Percentiles rank a stretch among this genome's conserved stretches.
These are phyloP conservation scores for Dugesia japonica DNA, from an alignment of 2,888 invertebrate species.

Conservation along the genomic window DNA sequence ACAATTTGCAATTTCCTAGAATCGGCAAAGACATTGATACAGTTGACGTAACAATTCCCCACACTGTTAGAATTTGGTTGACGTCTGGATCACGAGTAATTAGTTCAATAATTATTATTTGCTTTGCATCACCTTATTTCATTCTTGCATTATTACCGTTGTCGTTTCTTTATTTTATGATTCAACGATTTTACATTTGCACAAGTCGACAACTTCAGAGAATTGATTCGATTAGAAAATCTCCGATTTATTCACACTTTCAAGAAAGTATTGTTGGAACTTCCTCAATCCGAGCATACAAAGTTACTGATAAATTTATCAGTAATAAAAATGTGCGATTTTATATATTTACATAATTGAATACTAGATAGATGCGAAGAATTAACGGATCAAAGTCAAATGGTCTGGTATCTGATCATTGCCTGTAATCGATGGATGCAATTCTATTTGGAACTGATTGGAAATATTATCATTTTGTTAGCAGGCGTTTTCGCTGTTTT, in stretches of 20 bases:
- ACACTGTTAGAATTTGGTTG: slow-evolving; percentile 37
- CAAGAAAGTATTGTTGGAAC: slow-evolving; percentile 69
- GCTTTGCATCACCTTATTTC: slow-evolving; percentile 41
- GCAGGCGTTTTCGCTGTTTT: background rate
- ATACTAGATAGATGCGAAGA: background rate
- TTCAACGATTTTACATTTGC: slow-evolving; percentile 39
- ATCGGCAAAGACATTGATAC: slow-evolving; percentile 40
- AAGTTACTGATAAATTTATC: slow-evolving; percentile 63
- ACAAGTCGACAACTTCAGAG: slow-evolving; percentile 74
- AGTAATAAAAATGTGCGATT: slow-evolving; percentile 45
- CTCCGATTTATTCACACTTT: slow-evolving; percentile 84
- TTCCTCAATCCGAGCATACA: slow-evolving; percentile 60
- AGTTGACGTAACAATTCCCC: slow-evolving; percentile 41
- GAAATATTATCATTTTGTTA: background rate
- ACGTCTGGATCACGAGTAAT: slow-evolving; percentile 38
- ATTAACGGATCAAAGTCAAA: background rate
- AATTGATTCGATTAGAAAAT: slow-evolving; percentile 71
- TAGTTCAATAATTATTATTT: slow-evolving; percentile 40
- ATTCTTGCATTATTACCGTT: slow-evolving; percentile 40
- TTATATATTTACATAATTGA: background rate
- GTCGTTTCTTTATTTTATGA: slow-evolving; percentile 39
- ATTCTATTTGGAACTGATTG: background rate
- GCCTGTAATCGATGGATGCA: slow-evolving; percentile 1
- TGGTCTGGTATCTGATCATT: slow-evolving; percentile 6
- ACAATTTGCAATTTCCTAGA: too few relatives aligned